Base-by-base conservation (phyloP, 1,140 invertebrate species). In the Bombus turneri region DNA sequence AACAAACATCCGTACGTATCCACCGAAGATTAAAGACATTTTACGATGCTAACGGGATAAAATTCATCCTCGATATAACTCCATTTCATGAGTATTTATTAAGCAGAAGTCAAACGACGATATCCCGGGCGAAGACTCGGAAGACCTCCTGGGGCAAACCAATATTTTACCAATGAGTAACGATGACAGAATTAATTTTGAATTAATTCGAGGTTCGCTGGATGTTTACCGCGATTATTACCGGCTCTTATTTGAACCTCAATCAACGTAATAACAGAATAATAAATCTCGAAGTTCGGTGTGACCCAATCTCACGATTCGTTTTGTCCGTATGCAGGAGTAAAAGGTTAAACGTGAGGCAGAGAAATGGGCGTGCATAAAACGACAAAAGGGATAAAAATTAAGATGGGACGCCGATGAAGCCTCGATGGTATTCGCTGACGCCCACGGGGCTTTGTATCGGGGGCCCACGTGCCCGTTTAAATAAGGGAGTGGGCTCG, bases 391-490 rank as follows among this genome's bases (percentile, higher is more conserved):
- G 76, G 13, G 62, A 88, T 71, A 86, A 80, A 90, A 89, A 85
- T 87, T 43, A 59, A 78, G 82, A 89, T 75, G 74, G 37, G 64
- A 80, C 88, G 80, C 68, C 71, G 76, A 83, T 74, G 87, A 85
- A 57, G 75, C 71, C 69, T 47, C 86, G 64, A 22, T 39, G 86
- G 86, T 90, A 90, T 90, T 90, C 76, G 31, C 34, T 37, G 68
- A 69, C 89, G 80, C 89, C 89, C 80, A 90, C 89, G 18, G 37
- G 43, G 43, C 69, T 82, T 90, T 90, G 86, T 90, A 76, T 76
- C 37, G 25, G 10, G 57, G 64, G 73, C 82, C 83, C 83, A 69
- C 71, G 86, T 81, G 77, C 47, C 66, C 39, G 34, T 68, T 64
- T 47, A 85, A 86, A 87, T 39, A 71, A 90, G 82, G 73, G 74